phyloP scores from a whole-genome alignment of 2,888 invertebrate genomes.

The Gymnosoma rotundatum region DNA sequence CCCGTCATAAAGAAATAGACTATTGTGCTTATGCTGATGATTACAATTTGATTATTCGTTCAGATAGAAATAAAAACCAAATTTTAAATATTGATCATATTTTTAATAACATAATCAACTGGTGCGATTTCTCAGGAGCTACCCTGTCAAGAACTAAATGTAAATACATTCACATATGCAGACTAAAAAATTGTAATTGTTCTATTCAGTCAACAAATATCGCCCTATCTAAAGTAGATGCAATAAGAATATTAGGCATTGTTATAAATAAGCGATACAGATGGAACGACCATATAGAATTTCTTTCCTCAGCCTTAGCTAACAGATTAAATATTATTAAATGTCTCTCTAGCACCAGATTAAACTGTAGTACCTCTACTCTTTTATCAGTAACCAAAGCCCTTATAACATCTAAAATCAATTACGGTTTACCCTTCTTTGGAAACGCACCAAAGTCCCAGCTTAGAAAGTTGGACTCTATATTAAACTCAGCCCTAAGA shows the following conservation, averaged over 20 bases:
- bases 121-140: not conserved
- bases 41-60: too few relatives aligned
- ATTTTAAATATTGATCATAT: not conserved
- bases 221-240: not conserved
- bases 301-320: not conserved
- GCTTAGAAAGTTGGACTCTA: not conserved
- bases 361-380: too few relatives aligned
- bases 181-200: not conserved
- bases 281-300: not conserved
- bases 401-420: too few relatives aligned
- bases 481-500: not conserved
- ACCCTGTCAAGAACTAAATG: not conserved
- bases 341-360: too few relatives aligned
- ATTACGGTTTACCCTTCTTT: too few relatives aligned
- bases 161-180: not conserved
- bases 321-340: not conserved
- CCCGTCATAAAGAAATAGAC: constrained; percentile 51
- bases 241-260: not conserved
- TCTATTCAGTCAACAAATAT: not conserved
- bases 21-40: constrained; percentile 52
- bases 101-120: not conserved
- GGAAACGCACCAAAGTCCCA: too few relatives aligned
- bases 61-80: constrained; percentile 32
- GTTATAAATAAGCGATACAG: not conserved
- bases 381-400: too few relatives aligned